Conservation (phyloP, 2,888 invertebrate species). For the Myopa testacea region DNA sequence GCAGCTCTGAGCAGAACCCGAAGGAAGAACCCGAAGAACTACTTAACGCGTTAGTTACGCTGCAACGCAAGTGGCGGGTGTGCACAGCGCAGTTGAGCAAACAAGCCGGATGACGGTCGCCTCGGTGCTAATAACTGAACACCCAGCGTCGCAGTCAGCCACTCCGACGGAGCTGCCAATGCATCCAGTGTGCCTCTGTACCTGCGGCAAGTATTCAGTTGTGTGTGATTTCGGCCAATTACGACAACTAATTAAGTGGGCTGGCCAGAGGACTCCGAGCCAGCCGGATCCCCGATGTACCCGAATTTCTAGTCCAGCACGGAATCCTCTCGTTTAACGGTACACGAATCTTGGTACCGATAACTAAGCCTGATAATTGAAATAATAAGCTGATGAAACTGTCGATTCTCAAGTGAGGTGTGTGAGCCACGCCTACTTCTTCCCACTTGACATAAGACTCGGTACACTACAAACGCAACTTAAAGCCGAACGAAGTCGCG, state of each 20-base stretch:
- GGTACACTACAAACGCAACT: no score
- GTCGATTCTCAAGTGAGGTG: no score
- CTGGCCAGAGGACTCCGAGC: no score
- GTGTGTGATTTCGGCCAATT: constrained; percentile 2
- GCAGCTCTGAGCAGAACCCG: no score
- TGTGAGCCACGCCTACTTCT: no score
- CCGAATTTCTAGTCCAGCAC: background rate
- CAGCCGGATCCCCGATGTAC: no score
- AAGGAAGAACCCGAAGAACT: background rate
- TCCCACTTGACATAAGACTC: no score
- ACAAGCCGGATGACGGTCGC: background rate
- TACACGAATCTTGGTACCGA: no score
- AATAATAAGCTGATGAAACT: no score
- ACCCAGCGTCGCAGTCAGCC: background rate
- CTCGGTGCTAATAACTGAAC: constrained; percentile 24
- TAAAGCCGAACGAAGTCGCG: no score
- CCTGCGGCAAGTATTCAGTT: background rate
- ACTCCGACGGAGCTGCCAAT: constrained; percentile 10
- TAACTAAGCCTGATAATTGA: no score
- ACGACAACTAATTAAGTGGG: background rate
- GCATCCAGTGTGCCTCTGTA: background rate
- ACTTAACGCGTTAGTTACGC: constrained; percentile 39
- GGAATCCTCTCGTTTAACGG: no score
- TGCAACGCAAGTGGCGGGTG: constrained; percentile 9
- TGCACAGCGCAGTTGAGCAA: background rate